Percentiles rank a stretch among this genome's conserved stretches.
Conservation (phyloP, 1,140 invertebrate genomes). For the Trachymyrmex septentrionalis region DNA sequence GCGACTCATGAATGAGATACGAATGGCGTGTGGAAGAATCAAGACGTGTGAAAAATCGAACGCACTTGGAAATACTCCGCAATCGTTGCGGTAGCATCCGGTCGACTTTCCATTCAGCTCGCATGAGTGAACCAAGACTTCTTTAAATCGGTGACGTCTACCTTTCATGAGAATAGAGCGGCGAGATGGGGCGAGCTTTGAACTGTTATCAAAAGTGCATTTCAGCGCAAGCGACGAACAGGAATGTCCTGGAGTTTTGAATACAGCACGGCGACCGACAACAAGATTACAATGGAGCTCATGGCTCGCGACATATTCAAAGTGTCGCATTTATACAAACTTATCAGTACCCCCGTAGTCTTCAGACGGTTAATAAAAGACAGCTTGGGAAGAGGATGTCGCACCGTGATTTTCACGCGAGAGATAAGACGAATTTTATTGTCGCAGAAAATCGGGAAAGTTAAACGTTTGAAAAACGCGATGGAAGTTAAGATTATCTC, state of each 20-base stretch:
- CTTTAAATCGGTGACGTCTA: slow-evolving; percentile 40
- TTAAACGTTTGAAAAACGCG: slow-evolving; percentile 10
- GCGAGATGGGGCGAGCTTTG: slow-evolving; percentile 37
- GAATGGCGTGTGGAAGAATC: background rate
- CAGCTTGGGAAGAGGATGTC: background rate
- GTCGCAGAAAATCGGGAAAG: background rate
- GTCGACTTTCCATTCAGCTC: slow-evolving; percentile 20
- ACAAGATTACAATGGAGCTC: slow-evolving; percentile 54
- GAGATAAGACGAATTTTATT: slow-evolving; percentile 13
- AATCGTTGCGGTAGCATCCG: slow-evolving; percentile 31
- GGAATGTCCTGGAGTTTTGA: slow-evolving; percentile 35
- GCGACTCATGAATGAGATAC: background rate
- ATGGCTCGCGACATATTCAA: slow-evolving; percentile 43
- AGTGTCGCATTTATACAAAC: slow-evolving; percentile 33
- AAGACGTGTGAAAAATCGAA: background rate
- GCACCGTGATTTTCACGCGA: slow-evolving; percentile 1
- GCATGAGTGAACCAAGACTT: slow-evolving; percentile 43
- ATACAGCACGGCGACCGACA: slow-evolving; percentile 29
- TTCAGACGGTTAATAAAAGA: slow-evolving; percentile 28
- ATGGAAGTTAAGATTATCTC: background rate
- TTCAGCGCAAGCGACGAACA: slow-evolving; percentile 34
- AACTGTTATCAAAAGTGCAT: slow-evolving; percentile 62
- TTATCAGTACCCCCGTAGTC: slow-evolving; percentile 17
- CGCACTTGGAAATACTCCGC: background rate
- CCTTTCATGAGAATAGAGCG: slow-evolving; percentile 21